These are phyloP conservation scores for Heteromyza rotundicornis DNA, from an alignment of 2,888 invertebrate species.

Conservation along the genomic window DNA sequence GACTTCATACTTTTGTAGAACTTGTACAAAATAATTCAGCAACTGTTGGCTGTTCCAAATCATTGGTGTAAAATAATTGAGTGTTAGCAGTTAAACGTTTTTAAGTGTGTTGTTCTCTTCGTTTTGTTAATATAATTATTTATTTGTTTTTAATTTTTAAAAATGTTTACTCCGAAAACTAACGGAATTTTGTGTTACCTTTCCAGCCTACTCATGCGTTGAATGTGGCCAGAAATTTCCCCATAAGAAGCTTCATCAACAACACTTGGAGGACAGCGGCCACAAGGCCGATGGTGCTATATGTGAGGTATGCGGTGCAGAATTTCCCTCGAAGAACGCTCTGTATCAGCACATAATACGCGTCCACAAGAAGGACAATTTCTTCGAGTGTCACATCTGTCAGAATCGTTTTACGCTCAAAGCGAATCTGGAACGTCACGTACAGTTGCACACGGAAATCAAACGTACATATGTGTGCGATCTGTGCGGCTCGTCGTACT, in stretches of 20 bases:
- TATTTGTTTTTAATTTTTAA: too few species aligned
- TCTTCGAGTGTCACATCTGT: constrained; percentile 63
- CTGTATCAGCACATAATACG: constrained; percentile 61
- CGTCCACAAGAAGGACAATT: constrained; percentile 61
- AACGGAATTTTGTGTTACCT: too few species aligned
- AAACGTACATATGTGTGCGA: constrained; percentile 62
- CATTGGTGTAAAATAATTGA: too few species aligned
- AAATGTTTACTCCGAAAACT: too few species aligned
- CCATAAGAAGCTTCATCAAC: constrained; percentile 58
- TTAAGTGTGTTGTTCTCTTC: too few species aligned
- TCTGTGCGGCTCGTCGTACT: constrained; percentile 61
- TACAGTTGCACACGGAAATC: constrained; percentile 61
- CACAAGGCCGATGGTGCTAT: constrained; percentile 62
- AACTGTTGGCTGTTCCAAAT: too few species aligned
- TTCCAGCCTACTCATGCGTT: constrained; percentile 56
- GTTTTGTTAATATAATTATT: too few species aligned
- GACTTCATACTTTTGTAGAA: too few species aligned
- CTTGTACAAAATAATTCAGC: too few species aligned
- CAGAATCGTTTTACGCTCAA: constrained; percentile 61
- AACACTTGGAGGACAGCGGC: constrained; percentile 60
- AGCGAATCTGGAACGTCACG: constrained; percentile 62
- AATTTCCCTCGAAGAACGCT: constrained; percentile 59
- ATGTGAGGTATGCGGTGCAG: constrained; percentile 61
- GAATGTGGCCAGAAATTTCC: constrained; percentile 60
- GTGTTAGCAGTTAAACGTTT: too few species aligned